Conservation (phyloP, 2,888 invertebrate genomes). For the Lomographa bimaculata region DNA sequence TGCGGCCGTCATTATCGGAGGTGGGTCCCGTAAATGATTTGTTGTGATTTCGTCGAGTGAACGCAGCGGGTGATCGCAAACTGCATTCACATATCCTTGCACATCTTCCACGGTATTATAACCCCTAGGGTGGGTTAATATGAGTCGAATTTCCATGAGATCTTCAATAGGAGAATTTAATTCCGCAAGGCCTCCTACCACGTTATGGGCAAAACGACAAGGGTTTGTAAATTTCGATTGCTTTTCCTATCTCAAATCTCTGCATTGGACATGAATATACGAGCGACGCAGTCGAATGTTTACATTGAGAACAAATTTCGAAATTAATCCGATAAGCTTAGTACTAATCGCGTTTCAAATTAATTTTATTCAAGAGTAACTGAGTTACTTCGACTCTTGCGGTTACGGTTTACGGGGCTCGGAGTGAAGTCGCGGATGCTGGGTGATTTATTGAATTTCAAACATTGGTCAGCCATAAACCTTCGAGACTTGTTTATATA, state of each 20-base stretch:
- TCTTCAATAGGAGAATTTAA: slow-evolving; percentile 57
- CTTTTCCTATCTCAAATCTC: slow-evolving; percentile 74
- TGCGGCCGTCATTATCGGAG: slow-evolving; percentile 77
- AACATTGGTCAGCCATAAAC: slow-evolving; percentile 65
- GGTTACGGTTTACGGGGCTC: slow-evolving; percentile 52
- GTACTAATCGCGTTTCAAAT: slow-evolving; percentile 61
- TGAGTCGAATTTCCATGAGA: slow-evolving; percentile 45
- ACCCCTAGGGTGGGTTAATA: slow-evolving; percentile 47
- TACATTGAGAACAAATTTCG: slow-evolving; percentile 63
- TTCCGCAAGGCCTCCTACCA: slow-evolving; percentile 78
- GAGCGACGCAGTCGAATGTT: slow-evolving; percentile 75
- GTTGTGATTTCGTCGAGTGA: slow-evolving; percentile 79
- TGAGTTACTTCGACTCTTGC: slow-evolving; percentile 37
- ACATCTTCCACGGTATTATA: slow-evolving; percentile 42
- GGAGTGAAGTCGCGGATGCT: slow-evolving; percentile 68
- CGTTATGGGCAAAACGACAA: slow-evolving; percentile 77
- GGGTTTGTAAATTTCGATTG: slow-evolving; percentile 80
- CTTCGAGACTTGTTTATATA: slow-evolving; percentile 62
- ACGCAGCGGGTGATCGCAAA: slow-evolving; percentile 78
- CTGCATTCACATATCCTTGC: slow-evolving; percentile 64
- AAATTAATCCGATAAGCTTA: slow-evolving; percentile 63
- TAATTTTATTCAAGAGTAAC: slow-evolving; percentile 41
- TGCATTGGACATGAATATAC: slow-evolving; percentile 62
- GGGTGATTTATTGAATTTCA: slow-evolving; percentile 69
- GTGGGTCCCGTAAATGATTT: slow-evolving; percentile 79